These are phyloP conservation scores for Orthosia incerta DNA, from an alignment of 2,888 invertebrate genomes.

Conservation along the genomic window DNA sequence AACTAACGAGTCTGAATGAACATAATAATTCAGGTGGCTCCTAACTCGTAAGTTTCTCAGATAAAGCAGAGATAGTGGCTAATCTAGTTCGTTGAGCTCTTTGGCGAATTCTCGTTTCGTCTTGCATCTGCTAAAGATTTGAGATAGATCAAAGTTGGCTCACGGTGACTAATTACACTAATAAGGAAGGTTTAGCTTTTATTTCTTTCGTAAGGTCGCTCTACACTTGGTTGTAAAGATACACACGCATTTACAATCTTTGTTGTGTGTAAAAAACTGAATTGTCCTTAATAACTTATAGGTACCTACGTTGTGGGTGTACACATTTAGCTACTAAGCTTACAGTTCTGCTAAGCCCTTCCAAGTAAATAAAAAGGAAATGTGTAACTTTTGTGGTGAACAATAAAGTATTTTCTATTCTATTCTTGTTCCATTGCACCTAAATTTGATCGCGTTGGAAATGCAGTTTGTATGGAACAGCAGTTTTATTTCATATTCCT, in stretches of 20 bases:
- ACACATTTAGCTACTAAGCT: no score
- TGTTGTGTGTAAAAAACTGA: neutral
- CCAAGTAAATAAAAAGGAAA: no score
- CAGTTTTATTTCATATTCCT: no score
- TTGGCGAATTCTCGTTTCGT: slow-evolving; percentile 36
- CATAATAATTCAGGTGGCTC: slow-evolving; percentile 33
- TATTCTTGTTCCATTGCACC: no score
- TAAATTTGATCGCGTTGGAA: no score
- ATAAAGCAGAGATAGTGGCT: slow-evolving; percentile 41
- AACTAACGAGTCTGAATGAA: slow-evolving; percentile 24
- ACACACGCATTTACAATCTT: neutral
- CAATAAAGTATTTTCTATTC: no score
- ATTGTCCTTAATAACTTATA: no score
- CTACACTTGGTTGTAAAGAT: neutral
- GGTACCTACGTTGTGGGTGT: no score
- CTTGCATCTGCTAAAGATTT: slow-evolving; percentile 42
- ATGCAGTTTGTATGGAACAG: no score
- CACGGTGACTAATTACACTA: slow-evolving; percentile 15
- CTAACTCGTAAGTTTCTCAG: slow-evolving; percentile 35
- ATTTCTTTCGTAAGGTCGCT: neutral
- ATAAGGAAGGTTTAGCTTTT: slow-evolving; percentile 13
- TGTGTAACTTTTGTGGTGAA: no score
- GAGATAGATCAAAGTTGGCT: slow-evolving; percentile 31
- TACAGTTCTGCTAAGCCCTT: no score
- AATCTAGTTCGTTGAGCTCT: slow-evolving; percentile 52